These are phyloP conservation scores for Dipodomys ordii DNA, from an alignment of 2,113 vertebrate species.

Conservation along the genomic window DNA sequence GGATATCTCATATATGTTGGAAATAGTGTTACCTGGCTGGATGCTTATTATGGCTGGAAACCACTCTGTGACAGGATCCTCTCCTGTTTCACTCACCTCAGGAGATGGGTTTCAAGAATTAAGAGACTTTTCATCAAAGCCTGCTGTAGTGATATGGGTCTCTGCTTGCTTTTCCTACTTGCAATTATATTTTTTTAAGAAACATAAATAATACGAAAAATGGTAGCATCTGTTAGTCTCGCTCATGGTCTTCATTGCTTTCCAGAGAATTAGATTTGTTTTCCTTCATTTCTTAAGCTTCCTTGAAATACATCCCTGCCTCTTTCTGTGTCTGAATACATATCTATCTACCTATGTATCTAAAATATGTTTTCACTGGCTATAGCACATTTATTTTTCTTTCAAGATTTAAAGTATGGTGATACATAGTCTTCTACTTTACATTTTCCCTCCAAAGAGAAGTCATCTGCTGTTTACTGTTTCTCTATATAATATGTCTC, in stretches of 20 bases:
- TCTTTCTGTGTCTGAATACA: not conserved
- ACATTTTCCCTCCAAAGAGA: not conserved
- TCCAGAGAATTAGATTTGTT: not conserved
- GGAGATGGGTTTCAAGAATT: too few species aligned
- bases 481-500: too few species aligned
- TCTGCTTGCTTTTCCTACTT: too few species aligned
- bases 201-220: not conserved
- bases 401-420: not conserved
- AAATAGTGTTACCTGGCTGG: too few species aligned
- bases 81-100: too few species aligned
- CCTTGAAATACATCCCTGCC: not conserved
- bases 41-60: too few species aligned
- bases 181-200: not conserved
- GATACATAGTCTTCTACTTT: not conserved
- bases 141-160: accelerated
- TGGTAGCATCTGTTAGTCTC: not conserved
- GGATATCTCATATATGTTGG: too few species aligned
- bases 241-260: not conserved
- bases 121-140: not conserved
- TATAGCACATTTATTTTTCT: not conserved
- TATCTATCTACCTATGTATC: not conserved
- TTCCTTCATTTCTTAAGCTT: not conserved
- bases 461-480: not conserved
- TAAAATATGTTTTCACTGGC: not conserved
- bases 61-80: too few species aligned